Evolutionary conservation across 2,888 invertebrate species (phyloP).

Genomic region (Trachelus tabidus): DNA sequence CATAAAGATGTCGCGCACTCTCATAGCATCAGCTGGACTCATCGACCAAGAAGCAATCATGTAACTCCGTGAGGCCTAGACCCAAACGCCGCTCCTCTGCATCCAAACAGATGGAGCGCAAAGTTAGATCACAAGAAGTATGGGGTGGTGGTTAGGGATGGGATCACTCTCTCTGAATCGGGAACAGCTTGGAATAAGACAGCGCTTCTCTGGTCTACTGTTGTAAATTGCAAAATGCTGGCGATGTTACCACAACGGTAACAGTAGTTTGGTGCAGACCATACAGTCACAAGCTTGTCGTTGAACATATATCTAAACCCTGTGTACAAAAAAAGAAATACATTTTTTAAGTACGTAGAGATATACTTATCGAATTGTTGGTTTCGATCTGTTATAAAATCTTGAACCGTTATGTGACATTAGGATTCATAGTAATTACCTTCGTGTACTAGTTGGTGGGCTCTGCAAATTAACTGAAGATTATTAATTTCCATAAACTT

Average conservation of each 20-base stretch:
- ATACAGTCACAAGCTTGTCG: slow-evolving; percentile 95
- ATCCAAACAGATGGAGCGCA: slow-evolving; percentile 47
- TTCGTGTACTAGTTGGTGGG: slow-evolving; percentile 99
- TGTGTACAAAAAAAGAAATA: slow-evolving; percentile 62
- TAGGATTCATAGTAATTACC: slow-evolving; percentile 69
- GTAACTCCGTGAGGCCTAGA: slow-evolving; percentile 42
- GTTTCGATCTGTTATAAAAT: background rate
- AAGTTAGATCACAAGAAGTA: slow-evolving; percentile 86
- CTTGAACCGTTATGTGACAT: background rate
- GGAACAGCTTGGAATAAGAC: slow-evolving; percentile 97
- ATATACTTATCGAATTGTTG: background rate
- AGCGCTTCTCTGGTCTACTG: slow-evolving; percentile 80
- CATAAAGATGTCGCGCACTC: slow-evolving; percentile 35
- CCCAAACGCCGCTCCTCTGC: slow-evolving; percentile 42
- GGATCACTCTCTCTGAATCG: slow-evolving; percentile 92
- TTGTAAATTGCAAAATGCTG: slow-evolving; percentile 91
- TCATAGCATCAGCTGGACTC: slow-evolving; percentile 45
- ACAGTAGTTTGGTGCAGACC: slow-evolving; percentile 99
- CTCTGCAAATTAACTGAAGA: slow-evolving; percentile 93
- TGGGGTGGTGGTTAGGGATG: slow-evolving; percentile 91
- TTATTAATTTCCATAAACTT: slow-evolving; percentile 95
- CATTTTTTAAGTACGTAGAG: background rate
- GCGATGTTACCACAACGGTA: slow-evolving; percentile 99
- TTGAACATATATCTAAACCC: slow-evolving; percentile 99
- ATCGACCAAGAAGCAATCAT: slow-evolving; percentile 30